Conservation (phyloP, 2,888 invertebrate genomes). For the Synanthedon andrenaeformis region DNA sequence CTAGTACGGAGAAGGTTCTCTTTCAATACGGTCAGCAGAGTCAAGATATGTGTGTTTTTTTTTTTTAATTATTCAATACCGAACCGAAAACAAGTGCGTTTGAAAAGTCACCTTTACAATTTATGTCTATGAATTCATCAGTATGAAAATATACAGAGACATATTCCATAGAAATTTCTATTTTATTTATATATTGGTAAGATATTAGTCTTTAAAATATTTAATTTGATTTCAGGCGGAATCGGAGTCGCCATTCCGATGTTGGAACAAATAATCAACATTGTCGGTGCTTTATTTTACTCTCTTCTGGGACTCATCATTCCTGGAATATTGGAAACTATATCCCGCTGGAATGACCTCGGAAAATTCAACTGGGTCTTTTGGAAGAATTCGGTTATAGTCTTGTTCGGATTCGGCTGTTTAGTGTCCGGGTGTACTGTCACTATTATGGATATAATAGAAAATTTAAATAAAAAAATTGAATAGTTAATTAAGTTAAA, state of each 20-base stretch:
- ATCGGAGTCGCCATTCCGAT: constrained; percentile 79
- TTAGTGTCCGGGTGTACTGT: constrained; percentile 72
- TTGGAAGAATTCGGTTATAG: constrained; percentile 74
- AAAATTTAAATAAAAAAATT: constrained; percentile 56
- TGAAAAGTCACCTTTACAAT: no score
- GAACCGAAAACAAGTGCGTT: no score
- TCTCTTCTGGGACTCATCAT: constrained; percentile 80
- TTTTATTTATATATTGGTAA: no score
- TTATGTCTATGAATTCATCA: no score
- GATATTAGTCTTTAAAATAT: no score
- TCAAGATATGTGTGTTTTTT: no score
- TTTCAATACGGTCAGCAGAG: no score
- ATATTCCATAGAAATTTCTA: no score
- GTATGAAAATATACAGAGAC: no score
- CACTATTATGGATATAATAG: constrained; percentile 43
- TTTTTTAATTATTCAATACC: no score
- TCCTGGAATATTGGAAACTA: constrained; percentile 80
- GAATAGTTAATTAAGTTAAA: constrained; percentile 10
- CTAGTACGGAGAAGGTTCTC: no score
- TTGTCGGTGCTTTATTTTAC: constrained; percentile 71
- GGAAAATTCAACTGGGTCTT: constrained; percentile 77
- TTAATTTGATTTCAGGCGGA: constrained; percentile 29
- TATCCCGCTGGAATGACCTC: constrained; percentile 76
- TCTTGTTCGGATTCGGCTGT: constrained; percentile 73
- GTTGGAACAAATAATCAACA: constrained; percentile 58